These are phyloP conservation scores for Acipenser oxyrinchus DNA, from an alignment of 2,797 vertebrate genomes.

Conservation along the genomic window DNA sequence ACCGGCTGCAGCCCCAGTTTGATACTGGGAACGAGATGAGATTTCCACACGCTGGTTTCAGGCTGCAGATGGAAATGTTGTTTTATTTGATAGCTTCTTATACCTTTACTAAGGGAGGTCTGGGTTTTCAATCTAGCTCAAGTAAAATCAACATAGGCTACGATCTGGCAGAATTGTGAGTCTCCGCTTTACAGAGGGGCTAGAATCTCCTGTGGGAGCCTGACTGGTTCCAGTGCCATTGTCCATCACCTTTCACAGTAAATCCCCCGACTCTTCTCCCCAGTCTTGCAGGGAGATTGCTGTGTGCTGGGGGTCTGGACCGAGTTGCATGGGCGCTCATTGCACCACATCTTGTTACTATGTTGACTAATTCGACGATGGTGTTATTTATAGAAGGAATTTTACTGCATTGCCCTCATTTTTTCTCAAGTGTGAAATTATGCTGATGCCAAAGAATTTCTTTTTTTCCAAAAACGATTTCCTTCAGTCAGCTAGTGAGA, in stretches of 20 bases:
- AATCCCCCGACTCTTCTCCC: neutral
- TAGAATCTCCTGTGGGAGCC: neutral
- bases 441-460: constrained; percentile 11
- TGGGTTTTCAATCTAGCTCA: too few species aligned
- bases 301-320: too few species aligned
- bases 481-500: too few species aligned
- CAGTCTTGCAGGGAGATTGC: too few species aligned
- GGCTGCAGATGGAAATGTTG: too few species aligned
- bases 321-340: neutral
- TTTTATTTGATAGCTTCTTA: too few species aligned
- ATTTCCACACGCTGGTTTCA: too few species aligned
- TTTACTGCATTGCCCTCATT: constrained; percentile 14
- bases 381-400: constrained; percentile 17
- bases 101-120: too few species aligned
- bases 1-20: too few species aligned
- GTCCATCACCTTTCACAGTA: neutral
- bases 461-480: neutral
- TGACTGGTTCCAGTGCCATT: neutral
- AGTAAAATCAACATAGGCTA: too few species aligned
- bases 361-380: constrained; percentile 12
- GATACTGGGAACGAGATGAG: too few species aligned
- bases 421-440: constrained; percentile 15
- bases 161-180: too few species aligned
- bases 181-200: neutral
- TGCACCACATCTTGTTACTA: neutral